Percentiles rank a stretch among this genome's conserved stretches.
These are phyloP conservation scores for Brenthis ino DNA, from an alignment of 2,888 invertebrate species.

Conservation along the genomic window DNA sequence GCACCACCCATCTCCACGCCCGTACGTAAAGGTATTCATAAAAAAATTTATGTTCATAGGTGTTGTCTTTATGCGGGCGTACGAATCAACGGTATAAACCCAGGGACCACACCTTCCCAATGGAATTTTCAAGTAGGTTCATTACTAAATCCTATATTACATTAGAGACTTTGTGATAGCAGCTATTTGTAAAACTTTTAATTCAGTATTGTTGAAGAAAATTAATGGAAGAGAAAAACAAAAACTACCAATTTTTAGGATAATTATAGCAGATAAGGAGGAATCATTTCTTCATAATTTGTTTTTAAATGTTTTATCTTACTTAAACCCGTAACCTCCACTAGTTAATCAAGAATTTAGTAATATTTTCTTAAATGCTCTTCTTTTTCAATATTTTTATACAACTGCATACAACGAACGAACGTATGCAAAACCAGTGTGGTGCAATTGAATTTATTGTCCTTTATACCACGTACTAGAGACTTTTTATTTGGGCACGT, in stretches of 20 bases:
- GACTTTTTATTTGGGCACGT: constrained; percentile 9
- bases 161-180: background rate
- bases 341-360: too few relatives aligned
- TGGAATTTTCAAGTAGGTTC: constrained; percentile 80
- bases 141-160: background rate
- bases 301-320: too few relatives aligned
- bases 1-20: background rate
- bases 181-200: background rate
- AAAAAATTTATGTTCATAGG: constrained; percentile 53
- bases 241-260: background rate
- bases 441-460: constrained; percentile 12
- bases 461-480: background rate
- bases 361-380: background rate
- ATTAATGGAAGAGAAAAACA: background rate
- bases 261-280: background rate
- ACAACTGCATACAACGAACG: too few relatives aligned
- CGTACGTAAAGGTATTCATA: constrained; percentile 14
- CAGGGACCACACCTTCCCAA: constrained; percentile 92
- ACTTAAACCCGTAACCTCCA: too few relatives aligned
- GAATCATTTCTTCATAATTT: too few relatives aligned
- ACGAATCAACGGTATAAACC: constrained; percentile 89
- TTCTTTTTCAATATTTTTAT: background rate
- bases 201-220: background rate
- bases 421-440: background rate
- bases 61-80: constrained; percentile 91